Evolutionary conservation across 2,797 vertebrate species (phyloP).

Genomic region (Pogonophryne albipinna): DNA sequence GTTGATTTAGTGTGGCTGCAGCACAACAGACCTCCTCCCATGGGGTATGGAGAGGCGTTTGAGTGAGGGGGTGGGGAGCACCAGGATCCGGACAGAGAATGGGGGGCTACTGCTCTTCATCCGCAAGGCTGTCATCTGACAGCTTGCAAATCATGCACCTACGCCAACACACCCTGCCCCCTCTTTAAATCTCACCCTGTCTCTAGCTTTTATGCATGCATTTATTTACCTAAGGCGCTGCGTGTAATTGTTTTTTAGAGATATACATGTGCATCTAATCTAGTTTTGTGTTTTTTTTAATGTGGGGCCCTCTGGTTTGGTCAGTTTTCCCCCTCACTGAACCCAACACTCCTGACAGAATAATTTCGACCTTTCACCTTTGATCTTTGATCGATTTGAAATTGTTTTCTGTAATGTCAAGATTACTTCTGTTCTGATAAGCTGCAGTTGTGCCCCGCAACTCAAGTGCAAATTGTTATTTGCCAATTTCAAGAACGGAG

Average conservation of each 20-base stretch:
- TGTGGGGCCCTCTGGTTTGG: constrained; percentile 22
- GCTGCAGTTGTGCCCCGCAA: constrained; percentile 68
- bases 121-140: constrained; percentile 70
- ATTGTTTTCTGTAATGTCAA: constrained; percentile 81
- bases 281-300: constrained; percentile 22
- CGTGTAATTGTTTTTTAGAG: constrained; percentile 1
- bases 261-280: constrained; percentile 7
- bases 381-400: constrained; percentile 76
- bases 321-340: constrained; percentile 58
- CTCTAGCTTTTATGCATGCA: constrained; percentile 42
- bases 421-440: constrained; percentile 81
- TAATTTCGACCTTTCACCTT: constrained; percentile 82
- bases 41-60: constrained; percentile 78
- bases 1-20: constrained; percentile 91
- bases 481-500: constrained; percentile 24
- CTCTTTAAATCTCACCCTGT: constrained; percentile 40
- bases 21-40: constrained; percentile 87
- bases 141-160: constrained; percentile 79
- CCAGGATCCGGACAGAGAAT: constrained; percentile 76
- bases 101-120: constrained; percentile 78
- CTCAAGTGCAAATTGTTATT: constrained; percentile 58
- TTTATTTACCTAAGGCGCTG: constrained; percentile 51
- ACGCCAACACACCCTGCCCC: constrained; percentile 38
- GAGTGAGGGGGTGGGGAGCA: constrained; percentile 72
- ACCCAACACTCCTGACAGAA: constrained; percentile 72